These are phyloP conservation scores for Penaeus japonicus DNA, from an alignment of 1,140 invertebrate genomes.

Conservation along the genomic window DNA sequence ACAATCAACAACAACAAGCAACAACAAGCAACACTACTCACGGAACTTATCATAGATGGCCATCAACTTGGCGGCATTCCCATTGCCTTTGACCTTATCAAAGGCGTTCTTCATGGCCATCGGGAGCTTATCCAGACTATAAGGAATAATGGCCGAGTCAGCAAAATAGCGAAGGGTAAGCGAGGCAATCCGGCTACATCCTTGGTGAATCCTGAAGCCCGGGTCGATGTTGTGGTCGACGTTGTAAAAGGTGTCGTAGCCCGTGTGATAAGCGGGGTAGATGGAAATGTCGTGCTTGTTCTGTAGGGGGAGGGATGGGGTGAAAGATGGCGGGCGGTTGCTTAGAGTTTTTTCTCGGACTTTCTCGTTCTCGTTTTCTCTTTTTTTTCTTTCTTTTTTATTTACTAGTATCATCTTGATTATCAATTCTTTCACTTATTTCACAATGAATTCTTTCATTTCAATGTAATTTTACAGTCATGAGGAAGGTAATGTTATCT, in stretches of 20 bases:
- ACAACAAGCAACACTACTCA: not conserved
- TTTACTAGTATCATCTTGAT: no score
- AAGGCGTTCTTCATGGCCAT: not conserved
- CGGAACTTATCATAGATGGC: conserved; percentile 33
- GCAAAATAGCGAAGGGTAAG: conserved; percentile 22
- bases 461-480: no score
- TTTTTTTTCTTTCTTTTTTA: no score
- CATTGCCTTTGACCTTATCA: not conserved
- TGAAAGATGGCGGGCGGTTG: not conserved
- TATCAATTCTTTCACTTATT: no score
- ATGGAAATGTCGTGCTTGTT: conserved; percentile 26
- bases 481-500: no score
- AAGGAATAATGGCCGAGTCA: conserved; percentile 38
- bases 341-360: no score
- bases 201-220: conserved; percentile 54
- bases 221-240: conserved; percentile 40
- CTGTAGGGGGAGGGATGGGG: not conserved
- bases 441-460: no score
- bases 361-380: no score
- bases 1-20: not conserved
- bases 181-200: conserved; percentile 57
- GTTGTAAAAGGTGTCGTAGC: conserved; percentile 58
- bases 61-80: not conserved
- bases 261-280: conserved; percentile 58
- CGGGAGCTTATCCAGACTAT: conserved; percentile 13